Evolutionary conservation across 92 coral and sea anemone genomes (phyloP), one percentile per base, ranked within the genome.

Genomic region (Epizoanthus stellaris): DNA sequence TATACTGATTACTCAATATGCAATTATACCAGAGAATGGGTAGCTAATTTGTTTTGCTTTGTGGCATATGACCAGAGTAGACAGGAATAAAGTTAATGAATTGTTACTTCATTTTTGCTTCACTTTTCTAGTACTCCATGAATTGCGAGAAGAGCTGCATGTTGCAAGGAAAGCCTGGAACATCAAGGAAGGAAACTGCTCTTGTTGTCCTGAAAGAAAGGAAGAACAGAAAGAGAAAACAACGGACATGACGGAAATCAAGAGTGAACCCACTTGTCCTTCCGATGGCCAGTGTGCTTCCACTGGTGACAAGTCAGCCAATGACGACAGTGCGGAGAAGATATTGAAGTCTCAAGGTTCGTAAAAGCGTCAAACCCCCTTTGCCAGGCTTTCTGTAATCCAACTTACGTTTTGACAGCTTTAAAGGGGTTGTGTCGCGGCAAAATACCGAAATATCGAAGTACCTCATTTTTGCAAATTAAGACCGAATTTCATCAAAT

Each of bases 141-240:
- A 97, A 14, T 90, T 97, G 15, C 92, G 93, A 4, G 93, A 94
- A 15, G 90, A 97, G 68, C 84, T 97, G 47, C 99, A 97, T 74
- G 71, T 83, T 21, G 90, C 91, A 0, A 91, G 98, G 36, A 84
- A 90, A 68, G 69, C 57, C 14, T 97, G 98, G 98, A 85, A 90
- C 23, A 86, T 90, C 79, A 88, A 95, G 3, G 86, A 88, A 52
- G 88, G 83, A 4, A 76, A 70, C 4, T 92, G 98, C 54, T 95
- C 98, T 0, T 97, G 98, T 77, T 88, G 93, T 54, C 77, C 60
- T 15, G 62, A 57, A 25, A 69, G 38, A 49, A 69, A 85, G 21
- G 57, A 47, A 23, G 54, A 60, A 17, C 43, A 59, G 56, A 49
- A 12, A 40, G 84, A 77, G 75, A 72, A 47, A 42, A 21, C 47